Percentiles rank a stretch among this genome's conserved stretches.
These are phyloP conservation scores for Neotoma lepida DNA, from an alignment of 2,113 vertebrate genomes.

Conservation along the genomic window DNA sequence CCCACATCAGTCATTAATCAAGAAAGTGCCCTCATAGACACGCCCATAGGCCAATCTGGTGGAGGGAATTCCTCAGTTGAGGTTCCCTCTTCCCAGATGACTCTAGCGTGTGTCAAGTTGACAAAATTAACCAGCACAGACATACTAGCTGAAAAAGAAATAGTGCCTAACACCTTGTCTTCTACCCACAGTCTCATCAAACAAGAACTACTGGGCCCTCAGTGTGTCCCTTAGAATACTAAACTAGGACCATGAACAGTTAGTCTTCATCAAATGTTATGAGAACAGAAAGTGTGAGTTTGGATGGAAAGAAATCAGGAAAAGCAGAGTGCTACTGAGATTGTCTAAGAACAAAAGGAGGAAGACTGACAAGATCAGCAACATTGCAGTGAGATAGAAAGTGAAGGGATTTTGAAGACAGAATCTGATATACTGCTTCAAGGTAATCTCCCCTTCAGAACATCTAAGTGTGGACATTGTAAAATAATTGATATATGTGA, in stretches of 20 bases:
- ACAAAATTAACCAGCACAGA: background rate
- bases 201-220: background rate
- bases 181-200: background rate
- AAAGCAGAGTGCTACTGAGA: background rate
- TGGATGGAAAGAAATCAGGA: background rate
- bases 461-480: constrained; percentile 25
- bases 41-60: background rate
- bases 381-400: background rate
- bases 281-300: background rate
- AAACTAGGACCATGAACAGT: background rate
- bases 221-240: background rate
- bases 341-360: background rate
- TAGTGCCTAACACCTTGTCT: background rate
- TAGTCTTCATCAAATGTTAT: background rate
- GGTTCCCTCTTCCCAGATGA: background rate
- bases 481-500: background rate
- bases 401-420: background rate
- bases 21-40: no score
- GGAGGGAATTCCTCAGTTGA: background rate
- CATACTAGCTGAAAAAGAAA: background rate
- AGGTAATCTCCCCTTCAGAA: background rate
- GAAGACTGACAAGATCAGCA: background rate
- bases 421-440: background rate
- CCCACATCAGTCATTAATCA: no score
- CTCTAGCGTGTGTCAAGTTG: background rate